Conservation (phyloP, 1,140 invertebrate species). For the Halyomorpha halys region DNA sequence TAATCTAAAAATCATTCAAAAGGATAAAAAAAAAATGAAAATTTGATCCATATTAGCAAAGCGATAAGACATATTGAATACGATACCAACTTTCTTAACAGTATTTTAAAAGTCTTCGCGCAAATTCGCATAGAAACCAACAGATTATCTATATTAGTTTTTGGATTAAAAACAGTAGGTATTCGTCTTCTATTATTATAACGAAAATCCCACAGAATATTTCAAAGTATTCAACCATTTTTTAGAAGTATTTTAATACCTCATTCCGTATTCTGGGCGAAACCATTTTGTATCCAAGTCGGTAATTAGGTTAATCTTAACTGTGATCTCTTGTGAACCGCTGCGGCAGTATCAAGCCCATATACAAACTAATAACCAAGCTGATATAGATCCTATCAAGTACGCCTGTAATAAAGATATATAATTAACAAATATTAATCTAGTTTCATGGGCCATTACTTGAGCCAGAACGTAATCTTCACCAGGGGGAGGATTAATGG, state of each 20-base stretch:
- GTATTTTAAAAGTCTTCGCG: no score
- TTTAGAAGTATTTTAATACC: neutral
- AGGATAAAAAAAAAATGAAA: no score
- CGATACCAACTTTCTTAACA: no score
- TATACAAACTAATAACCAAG: slow-evolving; percentile 9
- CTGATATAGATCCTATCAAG: slow-evolving; percentile 10
- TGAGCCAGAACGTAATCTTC: neutral
- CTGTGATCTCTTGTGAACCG: slow-evolving; percentile 8
- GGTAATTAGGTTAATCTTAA: slow-evolving; percentile 10
- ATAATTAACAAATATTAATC: slow-evolving; percentile 12
- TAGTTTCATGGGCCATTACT: slow-evolving; percentile 10
- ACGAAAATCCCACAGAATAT: no score
- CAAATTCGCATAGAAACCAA: no score
- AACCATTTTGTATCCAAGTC: slow-evolving; percentile 5
- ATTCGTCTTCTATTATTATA: no score
- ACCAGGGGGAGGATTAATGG: neutral
- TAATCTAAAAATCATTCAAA: no score
- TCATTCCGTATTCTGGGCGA: slow-evolving; percentile 2
- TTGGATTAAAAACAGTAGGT: no score
- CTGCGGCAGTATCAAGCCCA: neutral
- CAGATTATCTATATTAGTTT: no score
- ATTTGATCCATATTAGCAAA: no score
- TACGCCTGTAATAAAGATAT: slow-evolving; percentile 9
- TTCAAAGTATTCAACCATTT: no score
- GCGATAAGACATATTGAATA: no score